These are phyloP conservation scores for Junonia oenone DNA, from an alignment of 2,888 invertebrate genomes.

Conservation along the genomic window DNA sequence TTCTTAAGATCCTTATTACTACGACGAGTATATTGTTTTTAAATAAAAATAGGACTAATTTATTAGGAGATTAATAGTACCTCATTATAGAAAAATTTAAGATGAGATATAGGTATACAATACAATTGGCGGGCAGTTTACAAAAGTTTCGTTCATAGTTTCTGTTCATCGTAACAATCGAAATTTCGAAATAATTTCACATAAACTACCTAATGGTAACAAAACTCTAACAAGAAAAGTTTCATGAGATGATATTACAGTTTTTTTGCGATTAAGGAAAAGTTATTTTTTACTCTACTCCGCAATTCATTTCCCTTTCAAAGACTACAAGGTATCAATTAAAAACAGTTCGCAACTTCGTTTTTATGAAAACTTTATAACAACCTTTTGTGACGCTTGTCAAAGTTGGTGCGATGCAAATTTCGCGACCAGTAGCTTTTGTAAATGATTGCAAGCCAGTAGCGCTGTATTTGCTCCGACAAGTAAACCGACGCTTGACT, in stretches of 20 bases:
- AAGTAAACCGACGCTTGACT: slow-evolving; percentile 39
- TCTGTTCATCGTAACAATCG: no score
- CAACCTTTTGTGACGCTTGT: slow-evolving; percentile 17
- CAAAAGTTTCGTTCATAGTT: no score
- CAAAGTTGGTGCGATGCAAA: slow-evolving; percentile 24
- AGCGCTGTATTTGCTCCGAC: slow-evolving; percentile 28
- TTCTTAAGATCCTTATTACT: no score
- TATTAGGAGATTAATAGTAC: no score
- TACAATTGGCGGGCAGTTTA: no score
- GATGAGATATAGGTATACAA: no score
- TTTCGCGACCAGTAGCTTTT: slow-evolving; percentile 26
- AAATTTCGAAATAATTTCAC: no score
- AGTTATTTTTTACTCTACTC: background rate
- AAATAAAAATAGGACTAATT: no score
- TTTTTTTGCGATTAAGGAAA: background rate
- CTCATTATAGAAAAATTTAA: no score
- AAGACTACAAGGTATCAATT: slow-evolving; percentile 12
- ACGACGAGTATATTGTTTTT: no score
- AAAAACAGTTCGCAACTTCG: slow-evolving; percentile 9
- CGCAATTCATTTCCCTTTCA: background rate
- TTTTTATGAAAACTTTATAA: slow-evolving; percentile 19
- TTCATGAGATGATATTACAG: background rate
- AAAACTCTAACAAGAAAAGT: no score
- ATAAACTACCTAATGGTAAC: no score
- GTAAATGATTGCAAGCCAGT: slow-evolving; percentile 24